Percentiles rank a stretch among this genome's conserved stretches.
phyloP scores from a whole-genome alignment of 2,113 vertebrate genomes.

The Corapipo altera region DNA sequence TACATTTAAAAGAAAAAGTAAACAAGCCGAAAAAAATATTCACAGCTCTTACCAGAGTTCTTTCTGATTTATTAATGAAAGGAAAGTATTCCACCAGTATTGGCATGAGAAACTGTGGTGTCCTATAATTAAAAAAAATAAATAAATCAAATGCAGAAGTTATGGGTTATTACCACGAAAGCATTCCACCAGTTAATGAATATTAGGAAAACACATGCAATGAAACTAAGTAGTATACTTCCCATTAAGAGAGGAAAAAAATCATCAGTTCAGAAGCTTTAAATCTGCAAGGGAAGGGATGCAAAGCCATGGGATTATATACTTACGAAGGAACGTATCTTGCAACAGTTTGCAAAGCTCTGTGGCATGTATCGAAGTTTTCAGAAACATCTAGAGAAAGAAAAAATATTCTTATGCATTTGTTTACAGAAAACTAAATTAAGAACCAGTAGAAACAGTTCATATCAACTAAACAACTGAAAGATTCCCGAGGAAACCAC shows the following conservation, averaged over 20 bases:
- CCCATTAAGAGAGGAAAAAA: background rate
- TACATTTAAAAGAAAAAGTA: background rate
- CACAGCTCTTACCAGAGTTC: slow-evolving; percentile 84
- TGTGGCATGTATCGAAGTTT: slow-evolving; percentile 88
- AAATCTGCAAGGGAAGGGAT: background rate
- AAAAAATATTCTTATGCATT: background rate
- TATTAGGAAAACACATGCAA: background rate
- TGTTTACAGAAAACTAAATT: background rate
- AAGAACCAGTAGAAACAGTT: background rate
- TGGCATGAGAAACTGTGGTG: slow-evolving; percentile 89
- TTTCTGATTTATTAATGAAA: slow-evolving; percentile 90
- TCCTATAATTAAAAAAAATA: slow-evolving; percentile 71
- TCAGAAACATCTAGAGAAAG: slow-evolving; percentile 79
- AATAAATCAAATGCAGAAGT: background rate
- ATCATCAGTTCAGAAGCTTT: background rate
- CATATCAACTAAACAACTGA: background rate
- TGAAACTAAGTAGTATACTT: background rate
- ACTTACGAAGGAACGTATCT: slow-evolving; percentile 97
- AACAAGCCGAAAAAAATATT: background rate
- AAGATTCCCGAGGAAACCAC: background rate
- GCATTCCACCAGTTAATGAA: background rate
- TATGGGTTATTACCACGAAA: background rate
- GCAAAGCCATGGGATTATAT: background rate
- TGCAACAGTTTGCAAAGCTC: slow-evolving; percentile 88
- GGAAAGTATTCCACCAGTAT: slow-evolving; percentile 91